These are phyloP conservation scores for Lepus europaeus DNA, from an alignment of 2,113 vertebrate genomes.

Conservation along the genomic window DNA sequence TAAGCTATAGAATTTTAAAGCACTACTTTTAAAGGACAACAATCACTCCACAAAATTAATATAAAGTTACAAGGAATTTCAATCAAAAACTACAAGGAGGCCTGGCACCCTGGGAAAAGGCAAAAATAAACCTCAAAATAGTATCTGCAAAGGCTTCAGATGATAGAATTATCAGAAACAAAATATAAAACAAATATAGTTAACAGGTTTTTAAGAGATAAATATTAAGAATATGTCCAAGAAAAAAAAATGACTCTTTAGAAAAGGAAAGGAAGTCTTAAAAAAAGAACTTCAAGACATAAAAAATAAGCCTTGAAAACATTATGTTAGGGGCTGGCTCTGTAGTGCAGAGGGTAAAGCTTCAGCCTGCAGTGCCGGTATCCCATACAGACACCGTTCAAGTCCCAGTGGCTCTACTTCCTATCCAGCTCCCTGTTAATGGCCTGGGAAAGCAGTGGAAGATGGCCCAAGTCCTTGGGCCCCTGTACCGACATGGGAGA, in stretches of 20 bases:
- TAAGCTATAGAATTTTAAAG: constrained; percentile 20
- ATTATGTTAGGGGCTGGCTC: no score
- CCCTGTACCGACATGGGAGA: no score
- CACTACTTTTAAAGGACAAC: neutral
- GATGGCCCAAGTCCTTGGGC: no score
- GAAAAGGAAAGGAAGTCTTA: neutral
- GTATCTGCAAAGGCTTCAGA: neutral
- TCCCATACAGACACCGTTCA: no score
- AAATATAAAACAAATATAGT: constrained; percentile 26
- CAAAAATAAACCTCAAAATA: neutral
- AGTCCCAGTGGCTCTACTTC: no score
- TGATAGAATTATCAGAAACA: neutral
- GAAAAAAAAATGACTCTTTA: neutral
- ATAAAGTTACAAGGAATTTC: neutral
- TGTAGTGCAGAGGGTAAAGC: no score
- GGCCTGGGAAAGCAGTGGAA: no score
- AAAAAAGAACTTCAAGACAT: neutral
- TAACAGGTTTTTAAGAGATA: constrained; percentile 18
- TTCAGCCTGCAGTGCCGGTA: no score
- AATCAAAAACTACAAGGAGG: constrained; percentile 29
- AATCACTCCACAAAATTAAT: constrained; percentile 54
- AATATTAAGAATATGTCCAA: neutral
- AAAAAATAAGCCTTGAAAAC: neutral
- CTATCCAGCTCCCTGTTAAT: no score
- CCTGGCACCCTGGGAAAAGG: neutral